These are phyloP conservation scores for Pogonocherus hispidulus DNA, from an alignment of 2,888 invertebrate species.

Conservation along the genomic window DNA sequence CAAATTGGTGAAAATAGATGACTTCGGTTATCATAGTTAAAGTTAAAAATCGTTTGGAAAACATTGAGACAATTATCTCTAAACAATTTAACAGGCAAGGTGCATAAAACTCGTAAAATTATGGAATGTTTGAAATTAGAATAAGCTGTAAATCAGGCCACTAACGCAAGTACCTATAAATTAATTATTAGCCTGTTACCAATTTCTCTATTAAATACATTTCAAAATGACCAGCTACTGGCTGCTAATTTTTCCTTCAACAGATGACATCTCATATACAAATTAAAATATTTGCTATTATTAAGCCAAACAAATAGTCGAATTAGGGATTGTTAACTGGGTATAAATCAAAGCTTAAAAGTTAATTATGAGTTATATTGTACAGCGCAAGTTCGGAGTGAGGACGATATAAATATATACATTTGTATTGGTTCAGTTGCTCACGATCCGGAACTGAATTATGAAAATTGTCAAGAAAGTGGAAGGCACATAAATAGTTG, in stretches of 20 bases:
- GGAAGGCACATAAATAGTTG: neutral
- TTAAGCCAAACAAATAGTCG: slow-evolving; percentile 7
- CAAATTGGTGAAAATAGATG: no score
- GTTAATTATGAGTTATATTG: neutral
- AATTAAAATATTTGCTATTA: neutral
- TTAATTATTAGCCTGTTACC: no score
- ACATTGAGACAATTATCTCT: no score
- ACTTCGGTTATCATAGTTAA: no score
- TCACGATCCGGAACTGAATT: neutral
- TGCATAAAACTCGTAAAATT: no score
- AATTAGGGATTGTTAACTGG: neutral
- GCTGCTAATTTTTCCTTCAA: neutral
- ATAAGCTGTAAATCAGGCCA: no score
- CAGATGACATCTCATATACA: neutral
- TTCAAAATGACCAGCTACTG: no score
- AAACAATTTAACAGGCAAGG: no score
- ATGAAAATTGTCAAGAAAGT: neutral
- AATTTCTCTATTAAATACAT: no score
- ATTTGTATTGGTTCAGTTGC: neutral
- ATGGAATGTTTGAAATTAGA: no score
- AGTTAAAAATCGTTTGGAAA: no score
- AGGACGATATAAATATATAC: neutral
- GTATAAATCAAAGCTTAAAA: neutral
- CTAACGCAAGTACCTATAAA: no score
- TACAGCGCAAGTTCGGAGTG: neutral